phyloP scores from a whole-genome alignment of 2,797 vertebrate genomes.

The Coregonus suidteri region DNA sequence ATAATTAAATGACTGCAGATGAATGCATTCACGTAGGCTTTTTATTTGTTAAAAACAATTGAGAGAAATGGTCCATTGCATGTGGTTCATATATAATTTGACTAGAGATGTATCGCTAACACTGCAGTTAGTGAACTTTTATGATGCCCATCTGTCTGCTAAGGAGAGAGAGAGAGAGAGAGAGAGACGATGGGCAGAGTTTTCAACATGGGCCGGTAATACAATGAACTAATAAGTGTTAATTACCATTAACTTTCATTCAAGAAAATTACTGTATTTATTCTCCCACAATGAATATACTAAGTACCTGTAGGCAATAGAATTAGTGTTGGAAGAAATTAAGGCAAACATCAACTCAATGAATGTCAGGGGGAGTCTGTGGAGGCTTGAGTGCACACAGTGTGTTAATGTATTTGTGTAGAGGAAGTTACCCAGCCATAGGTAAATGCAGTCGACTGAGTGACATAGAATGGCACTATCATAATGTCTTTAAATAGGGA shows the following conservation, averaged over 20 bases:
- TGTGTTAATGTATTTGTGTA: too few species aligned
- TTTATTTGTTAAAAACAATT: slow-evolving; percentile 33
- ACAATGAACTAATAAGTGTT: slow-evolving; percentile 7
- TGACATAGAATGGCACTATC: too few species aligned
- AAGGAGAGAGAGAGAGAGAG: background rate
- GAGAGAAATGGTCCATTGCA: slow-evolving; percentile 44
- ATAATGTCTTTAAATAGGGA: too few species aligned
- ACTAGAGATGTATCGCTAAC: slow-evolving; percentile 46
- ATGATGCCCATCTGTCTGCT: background rate
- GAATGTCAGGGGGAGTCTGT: background rate
- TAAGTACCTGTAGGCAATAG: background rate
- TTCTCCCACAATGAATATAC: too few species aligned
- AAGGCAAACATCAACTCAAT: background rate
- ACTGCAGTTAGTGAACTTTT: slow-evolving; percentile 35
- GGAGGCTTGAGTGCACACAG: too few species aligned
- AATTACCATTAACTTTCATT: background rate
- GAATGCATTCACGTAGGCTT: background rate
- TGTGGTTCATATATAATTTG: slow-evolving; percentile 47
- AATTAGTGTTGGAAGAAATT: slow-evolving; percentile 12
- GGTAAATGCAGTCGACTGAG: too few species aligned
- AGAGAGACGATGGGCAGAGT: background rate
- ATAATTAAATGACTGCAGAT: too few species aligned
- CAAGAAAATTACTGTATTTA: too few species aligned
- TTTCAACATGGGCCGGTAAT: background rate
- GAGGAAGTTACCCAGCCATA: too few species aligned